Percentiles rank a stretch among this genome's conserved stretches.
Evolutionary conservation across 2,888 invertebrate genomes (phyloP).

Genomic region (Strigamia crassipes): DNA sequence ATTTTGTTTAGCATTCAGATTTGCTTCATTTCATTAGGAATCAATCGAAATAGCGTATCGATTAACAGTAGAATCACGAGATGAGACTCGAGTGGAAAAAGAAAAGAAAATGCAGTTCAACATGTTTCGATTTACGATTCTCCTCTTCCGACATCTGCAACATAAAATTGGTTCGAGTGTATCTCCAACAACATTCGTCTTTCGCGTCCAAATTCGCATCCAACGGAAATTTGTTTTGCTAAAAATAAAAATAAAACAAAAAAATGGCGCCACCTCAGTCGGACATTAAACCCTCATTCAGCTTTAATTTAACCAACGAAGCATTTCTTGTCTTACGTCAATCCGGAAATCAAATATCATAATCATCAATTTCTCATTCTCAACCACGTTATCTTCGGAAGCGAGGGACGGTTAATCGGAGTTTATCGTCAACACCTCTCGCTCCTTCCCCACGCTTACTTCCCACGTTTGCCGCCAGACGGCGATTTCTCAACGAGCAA

Average conservation of each 20-base stretch:
- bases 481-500: slow-evolving; percentile 2
- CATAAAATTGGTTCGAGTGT: not conserved
- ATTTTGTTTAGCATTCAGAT: not conserved
- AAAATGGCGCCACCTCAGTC: no score
- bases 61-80: not conserved
- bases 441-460: no score
- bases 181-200: not conserved
- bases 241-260: no score
- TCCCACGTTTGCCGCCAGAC: not conserved
- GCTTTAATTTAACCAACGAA: no score
- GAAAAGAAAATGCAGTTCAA: not conserved
- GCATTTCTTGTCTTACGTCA: no score
- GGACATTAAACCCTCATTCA: no score
- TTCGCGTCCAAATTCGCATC: not conserved
- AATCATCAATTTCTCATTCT: no score
- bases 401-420: not conserved
- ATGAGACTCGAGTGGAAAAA: not conserved
- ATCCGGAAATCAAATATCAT: no score
- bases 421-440: no score
- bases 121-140: not conserved
- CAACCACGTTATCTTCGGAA: no score
- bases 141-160: not conserved
- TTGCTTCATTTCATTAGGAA: not conserved
- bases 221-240: not conserved
- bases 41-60: not conserved